A percentile compares a stretch with the other conserved stretches of the same genome.
phyloP scores from a whole-genome alignment of 2,113 vertebrate genomes.

The Varanus salvator region DNA sequence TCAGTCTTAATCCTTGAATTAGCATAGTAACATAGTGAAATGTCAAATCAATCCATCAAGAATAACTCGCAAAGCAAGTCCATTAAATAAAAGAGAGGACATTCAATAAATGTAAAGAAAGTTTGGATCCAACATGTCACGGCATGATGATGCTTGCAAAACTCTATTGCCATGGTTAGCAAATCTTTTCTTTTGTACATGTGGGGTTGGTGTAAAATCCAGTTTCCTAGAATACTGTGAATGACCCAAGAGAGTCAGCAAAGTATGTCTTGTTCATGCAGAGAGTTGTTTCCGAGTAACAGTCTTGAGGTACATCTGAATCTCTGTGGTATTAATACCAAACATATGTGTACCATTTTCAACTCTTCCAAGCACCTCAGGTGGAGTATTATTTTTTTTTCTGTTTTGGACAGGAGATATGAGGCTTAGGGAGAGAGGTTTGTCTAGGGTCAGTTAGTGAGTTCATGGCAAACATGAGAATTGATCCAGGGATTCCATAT shows the following conservation, averaged over 20 bases:
- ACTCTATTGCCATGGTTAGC: neutral
- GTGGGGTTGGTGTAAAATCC: neutral
- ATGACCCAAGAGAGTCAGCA: neutral
- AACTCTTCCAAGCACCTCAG: no score
- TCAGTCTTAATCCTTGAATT: neutral
- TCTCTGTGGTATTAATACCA: neutral
- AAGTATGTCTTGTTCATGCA: neutral
- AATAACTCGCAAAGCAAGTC: neutral
- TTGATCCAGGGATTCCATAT: no score
- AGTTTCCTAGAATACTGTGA: neutral
- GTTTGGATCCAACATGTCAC: neutral
- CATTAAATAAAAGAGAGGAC: neutral
- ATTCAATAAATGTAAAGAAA: neutral
- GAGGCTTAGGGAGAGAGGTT: no score
- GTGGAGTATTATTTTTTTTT: no score
- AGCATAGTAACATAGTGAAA: neutral
- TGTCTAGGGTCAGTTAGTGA: no score
- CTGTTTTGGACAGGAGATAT: no score
- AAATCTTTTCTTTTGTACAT: neutral
- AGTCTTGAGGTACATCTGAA: neutral
- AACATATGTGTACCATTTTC: neutral
- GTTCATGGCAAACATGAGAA: no score
- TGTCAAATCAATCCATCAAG: neutral
- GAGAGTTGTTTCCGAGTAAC: neutral
- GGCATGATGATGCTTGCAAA: neutral